Evolutionary conservation across 2,113 vertebrate species (phyloP).

Genomic region (Corythoichthys haematopterus): DNA sequence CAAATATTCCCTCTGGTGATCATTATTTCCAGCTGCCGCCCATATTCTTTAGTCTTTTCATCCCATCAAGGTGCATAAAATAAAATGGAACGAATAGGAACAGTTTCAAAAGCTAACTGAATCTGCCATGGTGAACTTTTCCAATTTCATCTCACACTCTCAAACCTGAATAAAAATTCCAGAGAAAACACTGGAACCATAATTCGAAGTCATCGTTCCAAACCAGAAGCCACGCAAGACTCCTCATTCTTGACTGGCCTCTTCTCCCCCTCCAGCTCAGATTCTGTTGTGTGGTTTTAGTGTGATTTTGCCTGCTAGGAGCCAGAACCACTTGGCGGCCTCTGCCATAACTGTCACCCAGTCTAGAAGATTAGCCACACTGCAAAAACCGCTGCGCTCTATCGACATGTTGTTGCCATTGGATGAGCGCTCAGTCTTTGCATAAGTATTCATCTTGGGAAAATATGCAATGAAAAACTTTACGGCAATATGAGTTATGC

Average conservation of each 20-base stretch:
- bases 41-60: conserved; percentile 29
- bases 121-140: background rate
- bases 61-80: conserved; percentile 29
- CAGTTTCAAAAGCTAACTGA: conserved; percentile 1
- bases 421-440: conserved; percentile 4
- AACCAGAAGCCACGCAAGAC: background rate
- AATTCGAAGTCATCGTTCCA: background rate
- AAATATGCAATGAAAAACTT: conserved; percentile 14
- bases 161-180: conserved; percentile 8
- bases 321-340: conserved; percentile 14
- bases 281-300: conserved; percentile 9
- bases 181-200: conserved; percentile 21
- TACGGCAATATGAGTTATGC: conserved; percentile 19
- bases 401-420: conserved; percentile 6
- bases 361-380: conserved; percentile 10
- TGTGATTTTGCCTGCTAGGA: conserved; percentile 9
- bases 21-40: conserved; percentile 36
- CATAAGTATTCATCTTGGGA: background rate
- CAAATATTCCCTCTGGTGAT: conserved; percentile 45
- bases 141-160: conserved; percentile 4
- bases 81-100: conserved; percentile 4
- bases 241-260: conserved; percentile 10
- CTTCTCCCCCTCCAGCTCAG: background rate
- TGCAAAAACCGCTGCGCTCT: conserved; percentile 12
- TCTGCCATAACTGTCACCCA: conserved; percentile 17